Base-by-base conservation (phyloP, 2,797 vertebrate genomes). In the Adelosebastes latens region DNA sequence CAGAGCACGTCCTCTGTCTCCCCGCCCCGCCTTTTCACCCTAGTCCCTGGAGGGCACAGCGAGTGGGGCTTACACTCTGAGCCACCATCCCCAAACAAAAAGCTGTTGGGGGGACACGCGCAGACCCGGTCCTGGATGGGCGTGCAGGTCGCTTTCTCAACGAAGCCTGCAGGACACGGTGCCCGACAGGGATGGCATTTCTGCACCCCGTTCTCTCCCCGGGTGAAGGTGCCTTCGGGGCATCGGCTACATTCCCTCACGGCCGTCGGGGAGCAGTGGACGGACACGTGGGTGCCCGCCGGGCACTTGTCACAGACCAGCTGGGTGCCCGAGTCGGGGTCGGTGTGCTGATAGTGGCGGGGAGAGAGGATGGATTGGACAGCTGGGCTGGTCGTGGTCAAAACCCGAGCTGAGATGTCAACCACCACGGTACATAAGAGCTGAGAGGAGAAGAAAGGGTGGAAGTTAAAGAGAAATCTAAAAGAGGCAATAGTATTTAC, bases 291-390 rank as follows among this genome's bases (percentile, higher is more conserved):
- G 46, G 97, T 99, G 85, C 98, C 98, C 10, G 97, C 98, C 0
- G 98, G 98, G 94, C 98, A 99, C 93, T 99, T 99, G 94, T 98
- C 96, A 25, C 98, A 99, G 82, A 94, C 91, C 88, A 98, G 92
- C 91, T 95, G 95, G 86, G 91, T 84, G 72, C 97, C 97, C 2
- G 96, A 97, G 84, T 85, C 79, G 58, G 76, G 96, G 90, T 99
- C 96, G 0, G 93, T 89, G 83, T 98, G 96, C 84, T 77, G 95
- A 86, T 99, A 99, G 69, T 96, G 97, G 82, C 96, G 96, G 25
- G 94, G 79, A 12, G 96, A 94, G 49, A 97, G 95, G 84, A 84
- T 5, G 5, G 67, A 79, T 68, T 72, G 81, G 53, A 86, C 88
- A 52, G 95, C 95, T 66, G 94, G 91, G 81, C 94, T 94, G 29